Evolutionary conservation across 2,797 vertebrate species (phyloP).

Genomic region (Eulemur mongoz): DNA sequence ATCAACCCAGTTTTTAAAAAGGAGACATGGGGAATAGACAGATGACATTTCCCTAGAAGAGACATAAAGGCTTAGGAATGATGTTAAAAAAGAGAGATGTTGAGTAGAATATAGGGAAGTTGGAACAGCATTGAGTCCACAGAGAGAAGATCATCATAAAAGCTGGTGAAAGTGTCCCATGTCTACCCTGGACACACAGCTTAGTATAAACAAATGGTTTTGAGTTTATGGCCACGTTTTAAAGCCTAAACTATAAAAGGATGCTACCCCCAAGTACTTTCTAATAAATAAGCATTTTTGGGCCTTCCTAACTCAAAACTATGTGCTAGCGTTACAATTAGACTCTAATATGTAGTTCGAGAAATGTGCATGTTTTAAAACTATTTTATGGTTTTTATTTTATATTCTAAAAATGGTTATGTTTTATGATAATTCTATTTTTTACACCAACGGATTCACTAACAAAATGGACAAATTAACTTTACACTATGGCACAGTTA

Average conservation of each 20-base stretch:
- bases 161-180: neutral
- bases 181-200: neutral
- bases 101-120: neutral
- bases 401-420: neutral
- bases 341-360: neutral
- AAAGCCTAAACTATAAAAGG: neutral
- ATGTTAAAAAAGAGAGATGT: neutral
- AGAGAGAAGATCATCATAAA: neutral
- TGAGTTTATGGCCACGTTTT: neutral
- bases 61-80: neutral
- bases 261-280: no score
- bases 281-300: neutral
- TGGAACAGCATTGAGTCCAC: neutral
- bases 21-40: neutral
- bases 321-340: neutral
- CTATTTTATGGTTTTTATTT: neutral
- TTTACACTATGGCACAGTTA: neutral
- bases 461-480: neutral
- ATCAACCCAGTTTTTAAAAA: neutral
- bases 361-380: neutral
- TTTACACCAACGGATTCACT: neutral
- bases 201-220: neutral
- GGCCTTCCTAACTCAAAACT: neutral
- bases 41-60: neutral
- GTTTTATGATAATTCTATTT: neutral